Percentiles rank a stretch among this genome's conserved stretches.
phyloP scores from a whole-genome alignment of 2,113 vertebrate genomes.

The Chrysochloris asiatica region DNA sequence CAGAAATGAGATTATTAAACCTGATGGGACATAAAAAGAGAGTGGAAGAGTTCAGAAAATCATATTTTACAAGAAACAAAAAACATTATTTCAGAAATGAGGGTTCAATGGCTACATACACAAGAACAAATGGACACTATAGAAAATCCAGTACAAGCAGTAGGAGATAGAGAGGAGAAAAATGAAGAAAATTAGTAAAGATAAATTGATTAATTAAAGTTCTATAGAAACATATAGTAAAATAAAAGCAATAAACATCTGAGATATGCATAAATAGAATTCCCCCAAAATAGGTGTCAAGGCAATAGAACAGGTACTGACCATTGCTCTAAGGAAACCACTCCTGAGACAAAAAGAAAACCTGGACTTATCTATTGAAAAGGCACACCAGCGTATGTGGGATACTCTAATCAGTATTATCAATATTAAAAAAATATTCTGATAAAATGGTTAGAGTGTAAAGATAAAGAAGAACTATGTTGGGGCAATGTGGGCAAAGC shows the following conservation, averaged over 20 bases:
- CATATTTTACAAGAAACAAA: neutral
- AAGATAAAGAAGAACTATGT: neutral
- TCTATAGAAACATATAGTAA: too few relatives aligned
- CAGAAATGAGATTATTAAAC: neutral
- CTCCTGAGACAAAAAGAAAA: neutral
- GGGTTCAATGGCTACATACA: too few relatives aligned
- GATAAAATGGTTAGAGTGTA: neutral
- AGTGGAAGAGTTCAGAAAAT: rapidly evolving
- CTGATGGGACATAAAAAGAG: neutral
- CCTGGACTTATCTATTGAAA: neutral
- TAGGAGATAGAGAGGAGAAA: neutral
- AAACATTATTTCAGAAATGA: neutral
- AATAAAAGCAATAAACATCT: neutral
- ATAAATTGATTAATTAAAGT: too few relatives aligned
- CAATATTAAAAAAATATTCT: rapidly evolving
- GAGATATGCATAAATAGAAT: rapidly evolving
- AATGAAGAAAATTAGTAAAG: too few relatives aligned
- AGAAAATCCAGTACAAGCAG: neutral
- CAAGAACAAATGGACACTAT: neutral
- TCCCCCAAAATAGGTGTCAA: rapidly evolving
- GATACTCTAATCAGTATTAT: rapidly evolving
- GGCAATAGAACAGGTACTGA: neutral
- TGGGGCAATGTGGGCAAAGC: neutral
- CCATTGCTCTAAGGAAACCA: rapidly evolving
- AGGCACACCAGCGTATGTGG: neutral